These are phyloP conservation scores for Emys orbicularis DNA, from an alignment of 2,797 vertebrate species.

Conservation along the genomic window DNA sequence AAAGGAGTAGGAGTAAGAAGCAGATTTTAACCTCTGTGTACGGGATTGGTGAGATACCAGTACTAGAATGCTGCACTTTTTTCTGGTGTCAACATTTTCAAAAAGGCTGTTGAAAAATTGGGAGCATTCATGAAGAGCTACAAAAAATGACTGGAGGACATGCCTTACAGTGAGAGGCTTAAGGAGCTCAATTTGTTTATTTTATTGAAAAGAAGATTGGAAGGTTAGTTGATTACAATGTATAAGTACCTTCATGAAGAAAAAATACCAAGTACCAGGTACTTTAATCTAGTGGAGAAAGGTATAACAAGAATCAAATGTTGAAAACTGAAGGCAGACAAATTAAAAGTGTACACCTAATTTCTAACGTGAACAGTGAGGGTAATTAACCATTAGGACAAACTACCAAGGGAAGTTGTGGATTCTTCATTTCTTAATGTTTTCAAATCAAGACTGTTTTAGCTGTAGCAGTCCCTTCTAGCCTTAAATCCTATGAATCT, in stretches of 20 bases:
- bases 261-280: not conserved
- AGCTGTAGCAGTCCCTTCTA: not conserved
- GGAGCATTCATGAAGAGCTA: not conserved
- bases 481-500: slow-evolving; percentile 25
- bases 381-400: not conserved
- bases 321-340: not conserved
- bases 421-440: not conserved
- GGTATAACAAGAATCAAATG: not conserved
- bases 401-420: not conserved
- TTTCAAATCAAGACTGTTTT: not conserved
- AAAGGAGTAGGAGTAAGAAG: not conserved
- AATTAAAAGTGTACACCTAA: not conserved
- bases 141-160: not conserved
- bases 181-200: not conserved
- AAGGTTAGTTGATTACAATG: not conserved
- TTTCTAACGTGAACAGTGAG: not conserved
- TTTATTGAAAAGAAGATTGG: not conserved
- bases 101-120: not conserved
- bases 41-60: not conserved
- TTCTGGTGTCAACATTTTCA: not conserved
- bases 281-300: not conserved
- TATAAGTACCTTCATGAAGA: not conserved
- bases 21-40: not conserved
- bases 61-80: not conserved
- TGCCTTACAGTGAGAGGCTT: not conserved